Conservation (phyloP, 2,797 vertebrate genomes). For the Ctenosaura bakeri region DNA sequence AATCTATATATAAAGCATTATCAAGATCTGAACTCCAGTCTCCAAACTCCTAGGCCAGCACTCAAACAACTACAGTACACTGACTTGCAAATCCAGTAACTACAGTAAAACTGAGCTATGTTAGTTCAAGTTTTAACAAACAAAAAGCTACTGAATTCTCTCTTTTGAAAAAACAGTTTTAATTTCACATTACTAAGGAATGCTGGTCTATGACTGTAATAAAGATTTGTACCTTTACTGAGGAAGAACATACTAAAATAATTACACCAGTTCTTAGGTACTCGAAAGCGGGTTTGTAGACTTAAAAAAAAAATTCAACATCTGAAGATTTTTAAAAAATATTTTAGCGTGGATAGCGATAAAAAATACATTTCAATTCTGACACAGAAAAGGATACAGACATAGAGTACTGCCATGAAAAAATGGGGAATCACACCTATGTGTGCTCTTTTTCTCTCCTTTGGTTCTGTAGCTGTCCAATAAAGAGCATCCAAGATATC, state of each 20-base stretch:
- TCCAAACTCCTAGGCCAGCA: too few relatives aligned
- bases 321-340: neutral
- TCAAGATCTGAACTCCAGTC: neutral
- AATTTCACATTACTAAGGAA: neutral
- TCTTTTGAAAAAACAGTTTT: neutral
- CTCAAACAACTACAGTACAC: too few relatives aligned
- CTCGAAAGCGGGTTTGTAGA: neutral
- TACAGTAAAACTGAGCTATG: neutral
- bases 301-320: neutral
- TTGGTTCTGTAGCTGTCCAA: conserved; percentile 98
- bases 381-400: conserved; percentile 89
- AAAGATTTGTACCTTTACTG: neutral
- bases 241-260: neutral
- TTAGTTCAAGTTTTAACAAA: neutral
- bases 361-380: conserved; percentile 9
- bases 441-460: conserved; percentile 93
- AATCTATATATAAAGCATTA: neutral
- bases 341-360: neutral
- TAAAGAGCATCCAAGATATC: conserved; percentile 98
- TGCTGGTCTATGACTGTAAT: too few relatives aligned
- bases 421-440: conserved; percentile 97
- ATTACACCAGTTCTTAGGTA: neutral
- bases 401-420: conserved; percentile 96
- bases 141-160: neutral
- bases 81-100: too few relatives aligned